Evolutionary conservation across 2,797 vertebrate species (phyloP).

Genomic region (Nyctalus aviator): DNA sequence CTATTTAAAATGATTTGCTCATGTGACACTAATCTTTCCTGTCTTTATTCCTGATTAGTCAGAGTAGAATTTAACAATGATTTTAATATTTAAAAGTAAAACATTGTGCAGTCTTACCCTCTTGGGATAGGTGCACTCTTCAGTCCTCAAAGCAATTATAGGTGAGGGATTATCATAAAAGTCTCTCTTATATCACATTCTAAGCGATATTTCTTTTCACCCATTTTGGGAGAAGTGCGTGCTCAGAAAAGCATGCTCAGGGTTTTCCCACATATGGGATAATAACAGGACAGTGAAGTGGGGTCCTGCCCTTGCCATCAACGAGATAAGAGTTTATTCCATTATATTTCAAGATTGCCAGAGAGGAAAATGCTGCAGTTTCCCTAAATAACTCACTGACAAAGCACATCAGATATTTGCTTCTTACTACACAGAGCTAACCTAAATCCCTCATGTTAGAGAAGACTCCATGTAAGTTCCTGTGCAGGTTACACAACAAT

Average conservation of each 20-base stretch:
- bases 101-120: slow-evolving; percentile 42
- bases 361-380: slow-evolving; percentile 43
- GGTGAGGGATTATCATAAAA: slow-evolving; percentile 72
- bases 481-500: not conserved
- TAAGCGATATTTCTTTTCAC: slow-evolving; percentile 44
- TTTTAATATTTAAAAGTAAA: slow-evolving; percentile 72
- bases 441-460: slow-evolving; percentile 19
- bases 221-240: slow-evolving; percentile 14
- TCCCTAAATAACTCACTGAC: slow-evolving; percentile 52
- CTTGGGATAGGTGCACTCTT: slow-evolving; percentile 56
- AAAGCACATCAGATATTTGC: slow-evolving; percentile 42
- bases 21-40: slow-evolving; percentile 73
- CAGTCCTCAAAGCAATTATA: slow-evolving; percentile 59
- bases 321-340: slow-evolving; percentile 28
- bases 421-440: slow-evolving; percentile 13
- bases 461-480: not conserved
- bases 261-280: slow-evolving; percentile 39
- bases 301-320: slow-evolving; percentile 50
- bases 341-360: slow-evolving; percentile 66
- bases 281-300: not conserved
- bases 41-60: slow-evolving; percentile 71
- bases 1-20: slow-evolving; percentile 73
- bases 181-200: slow-evolving; percentile 53
- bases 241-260: slow-evolving; percentile 57
- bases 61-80: slow-evolving; percentile 71